Evolutionary conservation across 2,113 vertebrate genomes (phyloP), one percentile per base, ranked within the genome.

Genomic region (Mobula birostris): DNA sequence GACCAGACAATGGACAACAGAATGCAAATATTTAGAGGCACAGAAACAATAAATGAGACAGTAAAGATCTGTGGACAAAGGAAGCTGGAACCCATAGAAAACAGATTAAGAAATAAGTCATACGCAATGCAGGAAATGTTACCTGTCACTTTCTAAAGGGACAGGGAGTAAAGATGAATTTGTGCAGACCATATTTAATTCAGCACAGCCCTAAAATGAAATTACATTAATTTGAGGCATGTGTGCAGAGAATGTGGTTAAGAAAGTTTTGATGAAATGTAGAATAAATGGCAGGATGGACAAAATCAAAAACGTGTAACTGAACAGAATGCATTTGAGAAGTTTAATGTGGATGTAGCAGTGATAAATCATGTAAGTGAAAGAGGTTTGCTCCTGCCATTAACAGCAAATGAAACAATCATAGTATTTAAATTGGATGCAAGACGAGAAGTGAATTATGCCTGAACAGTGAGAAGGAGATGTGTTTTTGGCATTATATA

Each of bases 391-490:
- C 61, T 90, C 29, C 85, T 90, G 61, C 61, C n/a, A 66, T 90
- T 90, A 90, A 32, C 4, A n/a, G 85, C 61, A 90, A 90, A 90
- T 90, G 85, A 90, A 90, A 90, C 85, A 90, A 68, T 90, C 85
- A 90, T 90, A 66, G 29, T 90, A 90, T 68, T 90, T 90, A 90
- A 90, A 90, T 90, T 90, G 85, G 29, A 90, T 90, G 85, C 58
- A 90, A 90, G 61, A 90, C 85, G 6, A 90, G n/a, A 32, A 90
- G 61, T 90, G 61, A 90, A 90, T 90, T 68, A 90, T 90, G 14
- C 17, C 58, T 90, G 61, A 90, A 61, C 85, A 66, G 29, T 88
- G 85, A 88, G 12, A 87, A 29, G 85, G n/a, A 68, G 61, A n/a
- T 90, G 32, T 17, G 15, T 90, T 90, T 68, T 61, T 15, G 32